These are phyloP conservation scores for Drosophila kepulauana DNA, from an alignment of 1,140 invertebrate species.

Conservation along the genomic window DNA sequence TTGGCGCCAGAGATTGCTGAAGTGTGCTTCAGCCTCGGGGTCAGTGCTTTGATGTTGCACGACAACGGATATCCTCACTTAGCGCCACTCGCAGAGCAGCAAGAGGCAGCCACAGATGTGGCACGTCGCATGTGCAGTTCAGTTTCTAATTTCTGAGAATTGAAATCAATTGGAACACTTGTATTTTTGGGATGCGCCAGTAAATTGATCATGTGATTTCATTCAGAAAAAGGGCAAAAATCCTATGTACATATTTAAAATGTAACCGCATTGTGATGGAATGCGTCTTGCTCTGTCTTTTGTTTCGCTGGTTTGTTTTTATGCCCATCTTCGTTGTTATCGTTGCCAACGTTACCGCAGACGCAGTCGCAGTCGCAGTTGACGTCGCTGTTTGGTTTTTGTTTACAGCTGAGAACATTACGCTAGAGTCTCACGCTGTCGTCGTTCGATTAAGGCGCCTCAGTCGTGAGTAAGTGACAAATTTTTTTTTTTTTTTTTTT, in stretches of 20 bases:
- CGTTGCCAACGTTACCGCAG: constrained; percentile 66
- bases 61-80: constrained; percentile 69
- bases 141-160: constrained; percentile 79
- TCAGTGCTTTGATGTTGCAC: constrained; percentile 40
- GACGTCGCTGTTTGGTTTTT: constrained; percentile 50
- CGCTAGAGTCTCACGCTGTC: constrained; percentile 18
- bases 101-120: too few species aligned
- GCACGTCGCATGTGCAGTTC: constrained; percentile 43
- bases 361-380: constrained; percentile 3
- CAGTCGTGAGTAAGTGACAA: constrained; percentile 54
- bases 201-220: constrained; percentile 62
- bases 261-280: neutral
- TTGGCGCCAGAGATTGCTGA: constrained; percentile 41
- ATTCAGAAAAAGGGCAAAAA: constrained; percentile 7
- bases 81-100: constrained; percentile 10
- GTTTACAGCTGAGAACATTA: constrained; percentile 68
- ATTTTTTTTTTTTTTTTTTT: constrained; percentile 11
- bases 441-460: constrained; percentile 55
- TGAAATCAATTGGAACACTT: constrained; percentile 64
- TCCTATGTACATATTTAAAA: neutral
- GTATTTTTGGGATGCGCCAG: constrained; percentile 19
- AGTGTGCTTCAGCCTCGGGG: constrained; percentile 21
- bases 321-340: constrained; percentile 54
- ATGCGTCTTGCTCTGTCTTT: constrained; percentile 5
- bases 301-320: constrained; percentile 49